Conservation (phyloP, 2,888 invertebrate genomes). For the Liposcelis brunnea region DNA sequence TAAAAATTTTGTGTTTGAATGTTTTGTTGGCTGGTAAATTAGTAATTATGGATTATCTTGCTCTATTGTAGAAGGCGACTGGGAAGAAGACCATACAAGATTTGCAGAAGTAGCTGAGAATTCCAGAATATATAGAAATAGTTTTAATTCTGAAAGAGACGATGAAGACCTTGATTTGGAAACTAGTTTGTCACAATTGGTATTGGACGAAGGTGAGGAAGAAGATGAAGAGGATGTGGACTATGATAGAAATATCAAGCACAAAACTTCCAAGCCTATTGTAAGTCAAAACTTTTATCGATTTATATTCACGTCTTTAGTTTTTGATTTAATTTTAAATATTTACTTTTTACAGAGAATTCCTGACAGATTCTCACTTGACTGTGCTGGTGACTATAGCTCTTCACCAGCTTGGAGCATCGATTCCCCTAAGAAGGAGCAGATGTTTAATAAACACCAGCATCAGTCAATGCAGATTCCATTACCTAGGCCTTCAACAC, state of each 20-base stretch:
- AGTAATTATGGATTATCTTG: not conserved
- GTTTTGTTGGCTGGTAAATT: too few relatives aligned
- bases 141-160: slow-evolving; percentile 9
- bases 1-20: not conserved
- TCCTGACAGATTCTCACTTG: too few relatives aligned
- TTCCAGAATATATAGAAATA: slow-evolving; percentile 22
- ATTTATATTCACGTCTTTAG: too few relatives aligned
- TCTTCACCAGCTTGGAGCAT: not conserved
- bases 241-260: too few relatives aligned
- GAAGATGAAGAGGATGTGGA: not conserved
- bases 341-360: too few relatives aligned
- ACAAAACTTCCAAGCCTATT: too few relatives aligned
- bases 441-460: not conserved
- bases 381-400: not conserved
- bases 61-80: slow-evolving; percentile 34
- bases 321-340: too few relatives aligned
- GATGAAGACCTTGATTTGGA: slow-evolving; percentile 17
- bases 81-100: slow-evolving; percentile 57
- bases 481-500: not conserved
- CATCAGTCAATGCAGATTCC: not conserved
- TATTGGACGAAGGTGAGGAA: slow-evolving; percentile 21
- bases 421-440: not conserved
- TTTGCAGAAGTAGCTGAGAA: slow-evolving; percentile 41
- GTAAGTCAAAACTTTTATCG: too few relatives aligned
- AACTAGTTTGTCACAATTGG: slow-evolving; percentile 23